Conservation (phyloP, 2,888 invertebrate genomes). For the Dexiosoma caninum region DNA sequence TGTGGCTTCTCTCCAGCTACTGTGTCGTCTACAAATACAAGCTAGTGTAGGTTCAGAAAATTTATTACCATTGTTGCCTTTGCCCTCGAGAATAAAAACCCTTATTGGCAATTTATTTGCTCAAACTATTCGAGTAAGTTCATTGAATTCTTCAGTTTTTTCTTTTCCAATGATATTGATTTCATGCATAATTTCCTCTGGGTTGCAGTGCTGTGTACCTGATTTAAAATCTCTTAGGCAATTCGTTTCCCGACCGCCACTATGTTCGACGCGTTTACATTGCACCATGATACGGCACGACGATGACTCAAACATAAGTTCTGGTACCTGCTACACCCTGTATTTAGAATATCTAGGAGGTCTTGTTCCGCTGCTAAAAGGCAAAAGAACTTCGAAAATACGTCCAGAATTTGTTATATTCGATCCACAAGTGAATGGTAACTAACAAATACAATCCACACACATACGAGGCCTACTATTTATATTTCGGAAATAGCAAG, state of each 20-base stretch:
- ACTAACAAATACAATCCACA: no score
- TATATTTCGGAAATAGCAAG: no score
- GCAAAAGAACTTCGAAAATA: slow-evolving; percentile 96
- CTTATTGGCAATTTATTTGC: slow-evolving; percentile 92
- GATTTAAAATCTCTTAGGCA: slow-evolving; percentile 91
- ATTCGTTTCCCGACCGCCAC: slow-evolving; percentile 95
- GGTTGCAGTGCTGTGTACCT: slow-evolving; percentile 93
- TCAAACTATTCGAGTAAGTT: slow-evolving; percentile 92
- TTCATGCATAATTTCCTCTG: no score
- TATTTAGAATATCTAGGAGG: slow-evolving; percentile 98
- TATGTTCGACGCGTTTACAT: slow-evolving; percentile 90
- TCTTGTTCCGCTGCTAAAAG: slow-evolving; percentile 95
- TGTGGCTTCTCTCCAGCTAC: slow-evolving; percentile 92
- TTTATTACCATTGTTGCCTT: slow-evolving; percentile 87
- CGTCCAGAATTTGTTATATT: slow-evolving; percentile 98
- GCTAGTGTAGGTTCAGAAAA: slow-evolving; percentile 86
- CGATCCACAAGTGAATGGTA: slow-evolving; percentile 91
- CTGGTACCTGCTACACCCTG: slow-evolving; percentile 89
- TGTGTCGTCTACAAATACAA: slow-evolving; percentile 90
- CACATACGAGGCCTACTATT: no score
- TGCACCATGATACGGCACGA: slow-evolving; percentile 98
- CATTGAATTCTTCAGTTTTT: no score
- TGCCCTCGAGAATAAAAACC: slow-evolving; percentile 91
- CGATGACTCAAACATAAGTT: slow-evolving; percentile 84
- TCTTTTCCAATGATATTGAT: no score